Evolutionary conservation across 2,888 invertebrate species (phyloP), one percentile per base, ranked within the genome.

Genomic region (Germaria angustata): DNA sequence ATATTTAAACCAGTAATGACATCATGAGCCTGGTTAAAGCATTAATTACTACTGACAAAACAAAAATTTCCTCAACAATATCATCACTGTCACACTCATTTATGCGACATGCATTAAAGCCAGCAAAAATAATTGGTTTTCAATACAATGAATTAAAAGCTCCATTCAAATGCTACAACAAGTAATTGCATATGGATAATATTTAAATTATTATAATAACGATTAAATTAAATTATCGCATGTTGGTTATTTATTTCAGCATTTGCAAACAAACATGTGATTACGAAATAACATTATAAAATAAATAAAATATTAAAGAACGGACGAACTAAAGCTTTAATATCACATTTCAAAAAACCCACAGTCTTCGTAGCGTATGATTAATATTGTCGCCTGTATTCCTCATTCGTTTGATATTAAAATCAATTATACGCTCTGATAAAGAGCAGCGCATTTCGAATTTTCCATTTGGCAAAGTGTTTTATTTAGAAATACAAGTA

Each of bases 381-480:
- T 57, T 0, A 46, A 57, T 46, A 6, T 44, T 44, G n/a, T n/a
- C n/a, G n/a, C n/a, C n/a, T n/a, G n/a, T n/a, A n/a, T n/a, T n/a
- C n/a, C n/a, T 41, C 28, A 55, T 41, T n/a, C 5, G 15, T 8
- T 24, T 7, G 20, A 28, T 41, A 17, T 57, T 57, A 32, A 69
- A 69, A 57, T 69, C 22, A 69, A 69, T 69, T 34, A 69, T 34
- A 69, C 69, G 44, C 57, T 57, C 32, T n/a, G 20, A 20, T 44
- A n/a, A n/a, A n/a, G n/a, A n/a, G 32, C 28, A 28, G 17, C 44
- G 9, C 2, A 44, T 44, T 46, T 63, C 1, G 53, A 53, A 32
- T 13, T 36, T 41, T 13, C 0, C n/a, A 9, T 41, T 61, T 2
- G 1, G 28, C 0, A 15, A 17, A 59, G 13, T 7, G 8, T 28